Percentiles rank a stretch among this genome's conserved stretches.
phyloP scores from a whole-genome alignment of 1,140 invertebrate species.

The Berghia stephanieae region DNA sequence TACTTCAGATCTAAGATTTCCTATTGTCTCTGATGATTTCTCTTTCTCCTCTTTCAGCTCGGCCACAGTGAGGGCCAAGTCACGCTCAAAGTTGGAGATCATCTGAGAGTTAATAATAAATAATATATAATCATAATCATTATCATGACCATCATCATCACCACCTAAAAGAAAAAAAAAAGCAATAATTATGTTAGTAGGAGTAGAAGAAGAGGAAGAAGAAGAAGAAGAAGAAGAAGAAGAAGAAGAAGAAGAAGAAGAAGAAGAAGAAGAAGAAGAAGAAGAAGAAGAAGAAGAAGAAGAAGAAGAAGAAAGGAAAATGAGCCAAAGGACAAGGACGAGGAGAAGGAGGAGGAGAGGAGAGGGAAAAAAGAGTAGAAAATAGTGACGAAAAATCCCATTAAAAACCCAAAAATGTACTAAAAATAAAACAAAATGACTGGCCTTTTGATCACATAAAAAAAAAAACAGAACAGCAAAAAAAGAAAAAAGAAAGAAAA shows the following conservation, averaged over 20 bases:
- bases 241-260: background rate
- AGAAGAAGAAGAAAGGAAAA: no score
- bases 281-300: background rate
- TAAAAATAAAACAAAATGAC: no score
- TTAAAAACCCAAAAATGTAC: no score
- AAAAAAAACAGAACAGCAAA: no score
- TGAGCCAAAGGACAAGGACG: background rate
- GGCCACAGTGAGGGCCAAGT: conserved; percentile 51
- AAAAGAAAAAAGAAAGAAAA: no score
- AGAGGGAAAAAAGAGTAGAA: no score
- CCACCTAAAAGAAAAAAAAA: no score
- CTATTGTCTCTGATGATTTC: conserved; percentile 41
- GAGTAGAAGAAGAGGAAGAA: background rate
- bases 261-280: background rate
- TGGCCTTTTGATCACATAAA: no score
- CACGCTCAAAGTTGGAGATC: conserved; percentile 55
- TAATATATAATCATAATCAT: background rate
- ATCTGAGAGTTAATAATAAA: conserved; percentile 49
- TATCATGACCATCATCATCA: no score
- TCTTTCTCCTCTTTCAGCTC: conserved; percentile 53
- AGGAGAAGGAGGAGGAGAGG: background rate
- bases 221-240: background rate
- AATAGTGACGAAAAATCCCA: no score
- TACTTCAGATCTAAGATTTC: no score
- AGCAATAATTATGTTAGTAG: no score